Evolutionary conservation across 2,113 vertebrate species (phyloP).

Genomic region (Pteruthius melanotis): DNA sequence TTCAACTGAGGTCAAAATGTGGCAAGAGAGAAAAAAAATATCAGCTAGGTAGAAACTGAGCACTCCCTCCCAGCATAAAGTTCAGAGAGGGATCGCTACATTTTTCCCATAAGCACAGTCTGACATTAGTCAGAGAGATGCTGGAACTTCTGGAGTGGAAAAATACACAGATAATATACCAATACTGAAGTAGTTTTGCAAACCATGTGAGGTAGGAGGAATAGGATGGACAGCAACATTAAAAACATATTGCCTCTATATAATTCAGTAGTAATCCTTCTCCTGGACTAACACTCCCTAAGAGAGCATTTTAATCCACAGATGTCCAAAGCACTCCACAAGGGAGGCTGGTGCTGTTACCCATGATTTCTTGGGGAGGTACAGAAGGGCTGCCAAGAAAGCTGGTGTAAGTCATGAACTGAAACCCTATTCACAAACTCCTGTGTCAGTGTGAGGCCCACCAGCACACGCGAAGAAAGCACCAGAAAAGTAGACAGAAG

Average conservation of each 20-base stretch:
- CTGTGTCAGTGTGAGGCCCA: background rate
- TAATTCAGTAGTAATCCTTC: background rate
- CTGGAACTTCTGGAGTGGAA: background rate
- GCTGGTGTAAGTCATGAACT: background rate
- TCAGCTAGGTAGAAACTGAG: background rate
- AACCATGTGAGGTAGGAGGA: background rate
- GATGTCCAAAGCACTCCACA: background rate
- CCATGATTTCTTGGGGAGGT: background rate
- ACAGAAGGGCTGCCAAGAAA: background rate
- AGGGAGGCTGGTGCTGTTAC: background rate
- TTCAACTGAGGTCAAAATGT: background rate
- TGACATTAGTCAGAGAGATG: background rate
- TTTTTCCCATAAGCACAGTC: background rate
- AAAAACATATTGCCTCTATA: background rate
- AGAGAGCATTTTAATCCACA: background rate
- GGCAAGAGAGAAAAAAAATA: background rate
- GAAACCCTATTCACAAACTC: background rate
- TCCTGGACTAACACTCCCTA: background rate
- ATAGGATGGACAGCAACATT: background rate
- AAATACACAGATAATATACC: background rate
- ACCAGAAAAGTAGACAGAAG: background rate
- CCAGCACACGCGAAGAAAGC: background rate
- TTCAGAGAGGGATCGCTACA: background rate
- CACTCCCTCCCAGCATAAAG: background rate
- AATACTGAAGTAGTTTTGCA: background rate